Conservation (phyloP, 2,113 vertebrate species). For the Lophura nycthemera region DNA sequence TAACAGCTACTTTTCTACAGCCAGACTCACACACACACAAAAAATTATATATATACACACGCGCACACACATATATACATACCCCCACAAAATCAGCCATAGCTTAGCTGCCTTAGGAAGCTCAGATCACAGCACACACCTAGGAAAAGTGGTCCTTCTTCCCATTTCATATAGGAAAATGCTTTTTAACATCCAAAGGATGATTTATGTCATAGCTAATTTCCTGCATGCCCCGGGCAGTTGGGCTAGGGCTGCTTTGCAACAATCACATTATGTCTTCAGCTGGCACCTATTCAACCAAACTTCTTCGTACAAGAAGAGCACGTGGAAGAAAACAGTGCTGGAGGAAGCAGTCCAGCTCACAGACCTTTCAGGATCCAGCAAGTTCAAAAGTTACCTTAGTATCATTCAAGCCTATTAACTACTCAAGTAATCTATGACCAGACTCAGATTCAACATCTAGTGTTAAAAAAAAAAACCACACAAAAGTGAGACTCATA, state of each 20-base stretch:
- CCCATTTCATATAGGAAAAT: neutral
- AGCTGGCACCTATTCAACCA: accelerated
- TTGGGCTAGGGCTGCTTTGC: neutral
- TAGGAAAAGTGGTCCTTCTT: neutral
- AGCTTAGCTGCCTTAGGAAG: neutral
- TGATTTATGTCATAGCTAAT: neutral
- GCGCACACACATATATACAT: too few species aligned
- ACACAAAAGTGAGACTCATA: neutral
- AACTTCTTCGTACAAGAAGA: neutral
- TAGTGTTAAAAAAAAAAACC: neutral
- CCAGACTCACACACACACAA: accelerated
- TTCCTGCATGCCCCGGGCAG: neutral
- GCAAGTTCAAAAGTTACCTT: neutral
- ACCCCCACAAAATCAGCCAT: neutral
- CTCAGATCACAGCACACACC: neutral
- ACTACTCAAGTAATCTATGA: neutral
- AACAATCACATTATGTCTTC: neutral
- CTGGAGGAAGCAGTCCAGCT: neutral
- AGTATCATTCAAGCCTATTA: neutral
- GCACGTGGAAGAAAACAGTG: neutral
- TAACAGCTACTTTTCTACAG: neutral
- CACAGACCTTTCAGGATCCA: neutral
- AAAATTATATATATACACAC: too few species aligned
- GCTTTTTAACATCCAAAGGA: neutral
- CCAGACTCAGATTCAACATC: neutral